Conservation (phyloP, 2,797 vertebrate species). For the Atherinosoma microstoma region DNA sequence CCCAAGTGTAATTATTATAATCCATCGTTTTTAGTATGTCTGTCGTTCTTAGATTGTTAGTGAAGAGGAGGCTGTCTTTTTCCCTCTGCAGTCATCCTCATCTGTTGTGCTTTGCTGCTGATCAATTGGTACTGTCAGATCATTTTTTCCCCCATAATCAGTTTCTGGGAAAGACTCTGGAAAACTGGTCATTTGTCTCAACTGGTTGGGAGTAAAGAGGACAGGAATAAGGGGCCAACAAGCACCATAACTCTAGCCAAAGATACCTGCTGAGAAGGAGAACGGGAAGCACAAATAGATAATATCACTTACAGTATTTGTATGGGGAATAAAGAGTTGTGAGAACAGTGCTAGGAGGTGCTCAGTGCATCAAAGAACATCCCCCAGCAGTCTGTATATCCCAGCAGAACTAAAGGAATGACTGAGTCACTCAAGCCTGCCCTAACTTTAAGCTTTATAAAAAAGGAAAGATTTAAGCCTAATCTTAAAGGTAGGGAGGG, state of each 20-base stretch:
- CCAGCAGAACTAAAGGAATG: no score
- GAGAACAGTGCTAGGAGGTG: background rate
- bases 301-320: background rate
- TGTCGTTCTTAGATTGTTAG: background rate
- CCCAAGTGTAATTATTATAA: no score
- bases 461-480: no score
- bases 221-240: background rate
- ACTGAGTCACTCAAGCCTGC: no score
- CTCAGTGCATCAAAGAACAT: background rate
- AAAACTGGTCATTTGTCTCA: background rate
- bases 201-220: background rate
- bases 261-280: background rate
- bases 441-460: no score
- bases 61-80: background rate
- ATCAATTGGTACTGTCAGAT: background rate
- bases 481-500: background rate
- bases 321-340: no score
- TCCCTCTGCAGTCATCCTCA: background rate
- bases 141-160: background rate
- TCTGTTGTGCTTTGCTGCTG: background rate
- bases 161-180: background rate
- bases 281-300: background rate
- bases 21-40: background rate
- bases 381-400: background rate
- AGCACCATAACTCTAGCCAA: background rate